These are phyloP conservation scores for Aporophyla nigra DNA, from an alignment of 2,888 invertebrate genomes.

Conservation along the genomic window DNA sequence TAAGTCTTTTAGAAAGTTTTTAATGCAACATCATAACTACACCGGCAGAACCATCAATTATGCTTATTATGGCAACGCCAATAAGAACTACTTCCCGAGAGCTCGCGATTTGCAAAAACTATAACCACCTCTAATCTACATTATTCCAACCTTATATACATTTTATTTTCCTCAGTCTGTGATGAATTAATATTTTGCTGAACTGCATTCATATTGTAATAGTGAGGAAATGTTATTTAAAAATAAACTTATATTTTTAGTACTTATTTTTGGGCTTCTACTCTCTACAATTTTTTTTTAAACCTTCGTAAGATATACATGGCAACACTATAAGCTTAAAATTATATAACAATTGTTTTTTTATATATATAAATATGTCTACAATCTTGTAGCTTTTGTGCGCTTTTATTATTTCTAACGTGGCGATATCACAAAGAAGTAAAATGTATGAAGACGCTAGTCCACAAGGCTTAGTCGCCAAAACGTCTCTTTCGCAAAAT, in stretches of 20 bases:
- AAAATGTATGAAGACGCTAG: too few relatives aligned
- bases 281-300: neutral
- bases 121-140: slow-evolving; percentile 1
- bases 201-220: slow-evolving; percentile 15
- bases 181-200: slow-evolving; percentile 32
- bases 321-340: slow-evolving; percentile 1
- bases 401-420: neutral
- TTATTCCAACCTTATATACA: slow-evolving; percentile 23
- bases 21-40: too few relatives aligned
- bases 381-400: neutral
- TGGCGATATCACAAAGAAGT: neutral
- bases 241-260: slow-evolving; percentile 51
- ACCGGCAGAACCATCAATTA: neutral
- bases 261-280: slow-evolving; percentile 17
- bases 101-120: slow-evolving; percentile 25
- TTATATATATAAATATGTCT: neutral
- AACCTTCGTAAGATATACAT: neutral
- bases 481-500: too few relatives aligned
- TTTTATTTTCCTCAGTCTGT: slow-evolving; percentile 25
- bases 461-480: too few relatives aligned
- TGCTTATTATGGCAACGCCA: neutral
- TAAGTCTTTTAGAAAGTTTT: too few relatives aligned
- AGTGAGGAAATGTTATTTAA: slow-evolving; percentile 19
- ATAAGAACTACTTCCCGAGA: neutral
- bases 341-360: neutral